phyloP scores from a whole-genome alignment of 2,797 vertebrate genomes.

The Neosilurus hyrtlii region DNA sequence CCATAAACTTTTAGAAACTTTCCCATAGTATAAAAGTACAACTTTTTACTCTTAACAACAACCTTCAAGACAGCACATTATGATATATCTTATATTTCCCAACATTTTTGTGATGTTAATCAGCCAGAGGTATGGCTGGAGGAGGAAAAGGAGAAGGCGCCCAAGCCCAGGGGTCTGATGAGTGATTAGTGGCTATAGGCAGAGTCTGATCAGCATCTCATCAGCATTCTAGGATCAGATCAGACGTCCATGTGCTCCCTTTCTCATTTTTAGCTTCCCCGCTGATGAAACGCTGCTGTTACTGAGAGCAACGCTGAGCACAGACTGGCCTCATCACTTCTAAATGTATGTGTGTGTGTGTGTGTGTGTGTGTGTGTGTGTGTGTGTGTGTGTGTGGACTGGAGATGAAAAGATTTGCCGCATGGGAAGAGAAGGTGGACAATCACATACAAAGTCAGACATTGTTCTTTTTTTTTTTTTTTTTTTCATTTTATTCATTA shows the following conservation, averaged over 20 bases:
- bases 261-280: conserved; percentile 17
- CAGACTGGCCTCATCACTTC: conserved; percentile 26
- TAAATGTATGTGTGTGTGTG: conserved; percentile 7
- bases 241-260: conserved; percentile 27
- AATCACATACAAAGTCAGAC: background rate
- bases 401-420: background rate
- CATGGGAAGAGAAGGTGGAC: background rate
- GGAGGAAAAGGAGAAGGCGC: background rate
- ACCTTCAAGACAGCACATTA: background rate
- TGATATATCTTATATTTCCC: background rate
- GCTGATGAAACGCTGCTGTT: conserved; percentile 55
- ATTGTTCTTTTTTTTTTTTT: background rate
- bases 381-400: background rate
- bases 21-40: too few species aligned
- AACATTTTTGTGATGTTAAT: conserved; percentile 14
- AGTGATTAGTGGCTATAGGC: conserved; percentile 41
- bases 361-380: background rate
- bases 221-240: conserved; percentile 48
- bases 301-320: conserved; percentile 52
- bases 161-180: conserved; percentile 34
- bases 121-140: conserved; percentile 20
- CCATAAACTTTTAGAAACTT: background rate
- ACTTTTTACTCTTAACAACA: background rate
- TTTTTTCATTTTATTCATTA: background rate
- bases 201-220: conserved; percentile 48